Base-by-base conservation (phyloP, 2,113 vertebrate species). In the Hemiscyllium ocellatum region DNA sequence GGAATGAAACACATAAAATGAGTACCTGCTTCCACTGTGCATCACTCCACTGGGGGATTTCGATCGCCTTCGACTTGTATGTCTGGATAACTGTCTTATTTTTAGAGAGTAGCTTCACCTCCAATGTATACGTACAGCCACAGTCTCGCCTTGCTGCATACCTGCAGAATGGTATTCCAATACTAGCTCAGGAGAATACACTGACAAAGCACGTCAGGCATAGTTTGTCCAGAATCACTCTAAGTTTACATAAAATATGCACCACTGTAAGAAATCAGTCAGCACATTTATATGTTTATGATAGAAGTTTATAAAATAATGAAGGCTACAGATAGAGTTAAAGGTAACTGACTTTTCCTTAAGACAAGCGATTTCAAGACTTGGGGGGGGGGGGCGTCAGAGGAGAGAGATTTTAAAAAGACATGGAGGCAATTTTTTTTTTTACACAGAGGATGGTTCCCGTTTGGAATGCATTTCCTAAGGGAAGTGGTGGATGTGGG, bases 41-140 rank as follows among this genome's bases (percentile, higher is more conserved):
- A 0, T 97, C 97, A 0, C 61, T 98, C 97, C 94, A 95, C 47
- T 95, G 94, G 0, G 94, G 94, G 69, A 95, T 95, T 26, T 0
- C 72, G 26, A 95, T 2, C 24, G 5, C 2, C 24, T 95, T 10
- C 1, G 94, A 95, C 3, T 26, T 26, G 37, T 50, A 72, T 2
- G 7, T 52, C 22, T 5, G 2, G 69, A 95, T 26, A 1, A 7
- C 3, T 24, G 4, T 42, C 42, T 42, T 26, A 5, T 17, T 12
- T 52, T 72, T 15, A 52, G 37, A 72, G 42, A 95, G 94, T 42
- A 95, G 94, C 52, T 72, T 4, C 0, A 95, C 94, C 24, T 0
- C 4, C 47, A 95, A 50, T 0, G 0, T 26, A 26, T 95, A 95
- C 4, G 33, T 13, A n/a, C 68, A 95, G 42, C 94, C 94, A 22